phyloP scores from a whole-genome alignment of 2,797 vertebrate species.

The Moxostoma hubbsi region DNA sequence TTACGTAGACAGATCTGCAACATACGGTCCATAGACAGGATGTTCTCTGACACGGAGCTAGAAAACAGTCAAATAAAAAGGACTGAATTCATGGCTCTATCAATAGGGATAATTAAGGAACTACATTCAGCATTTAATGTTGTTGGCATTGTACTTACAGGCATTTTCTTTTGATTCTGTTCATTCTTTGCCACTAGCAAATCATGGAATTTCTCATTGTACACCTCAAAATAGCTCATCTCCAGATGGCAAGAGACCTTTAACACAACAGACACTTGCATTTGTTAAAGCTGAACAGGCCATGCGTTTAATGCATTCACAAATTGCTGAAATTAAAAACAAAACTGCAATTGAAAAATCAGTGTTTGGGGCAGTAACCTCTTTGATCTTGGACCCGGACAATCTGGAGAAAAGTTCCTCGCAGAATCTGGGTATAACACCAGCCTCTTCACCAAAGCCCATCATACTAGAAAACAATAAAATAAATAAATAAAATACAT shows the following conservation, averaged over 20 bases:
- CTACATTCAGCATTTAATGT: background rate
- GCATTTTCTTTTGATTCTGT: conserved; percentile 84
- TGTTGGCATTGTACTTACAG: conserved; percentile 77
- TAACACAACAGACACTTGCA: conserved; percentile 30
- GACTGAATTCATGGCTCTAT: background rate
- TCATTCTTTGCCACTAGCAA: conserved; percentile 88
- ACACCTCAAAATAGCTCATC: conserved; percentile 98
- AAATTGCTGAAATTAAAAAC: background rate
- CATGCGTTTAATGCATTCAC: background rate
- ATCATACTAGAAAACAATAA: conserved; percentile 86
- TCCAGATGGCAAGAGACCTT: conserved; percentile 89
- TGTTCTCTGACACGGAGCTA: conserved; percentile 94
- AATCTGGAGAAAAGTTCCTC: conserved; percentile 86
- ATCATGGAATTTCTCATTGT: conserved; percentile 98
- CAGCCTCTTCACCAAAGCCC: conserved; percentile 89
- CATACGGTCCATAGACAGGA: conserved; percentile 91
- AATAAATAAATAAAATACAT: too few relatives aligned
- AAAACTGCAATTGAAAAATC: background rate
- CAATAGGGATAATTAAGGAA: background rate
- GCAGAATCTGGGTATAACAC: conserved; percentile 95
- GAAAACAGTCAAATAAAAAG: conserved; percentile 48
- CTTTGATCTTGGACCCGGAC: conserved; percentile 73
- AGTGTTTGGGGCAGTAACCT: conserved; percentile 72
- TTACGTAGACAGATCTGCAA: conserved; percentile 92
- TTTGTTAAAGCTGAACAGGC: background rate